Conservation (phyloP, 2,113 vertebrate genomes). For the Atractosteus spatula region DNA sequence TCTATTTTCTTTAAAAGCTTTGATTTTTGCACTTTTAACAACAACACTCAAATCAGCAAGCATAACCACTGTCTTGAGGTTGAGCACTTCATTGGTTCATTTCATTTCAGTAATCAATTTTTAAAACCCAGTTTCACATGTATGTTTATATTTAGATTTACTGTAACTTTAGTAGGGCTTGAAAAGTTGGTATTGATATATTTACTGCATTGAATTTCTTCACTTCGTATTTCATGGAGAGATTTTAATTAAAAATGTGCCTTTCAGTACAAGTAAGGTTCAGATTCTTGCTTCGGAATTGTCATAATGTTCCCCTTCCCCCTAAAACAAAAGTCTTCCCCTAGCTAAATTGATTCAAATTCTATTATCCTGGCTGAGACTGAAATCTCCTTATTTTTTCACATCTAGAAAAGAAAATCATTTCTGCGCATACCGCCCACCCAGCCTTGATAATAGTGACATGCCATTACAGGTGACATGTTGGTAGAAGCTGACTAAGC, state of each 20-base stretch:
- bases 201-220: not conserved
- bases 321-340: not conserved
- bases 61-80: too few relatives aligned
- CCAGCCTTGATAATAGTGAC: not conserved
- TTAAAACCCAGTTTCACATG: too few relatives aligned
- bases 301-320: not conserved
- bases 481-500: not conserved
- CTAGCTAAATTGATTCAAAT: not conserved
- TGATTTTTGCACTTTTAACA: too few relatives aligned
- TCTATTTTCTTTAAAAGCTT: too few relatives aligned
- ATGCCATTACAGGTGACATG: conserved; percentile 1
- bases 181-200: not conserved
- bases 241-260: conserved; percentile 2
- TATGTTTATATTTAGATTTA: too few relatives aligned
- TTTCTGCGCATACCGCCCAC: not conserved
- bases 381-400: too few relatives aligned
- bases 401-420: not conserved
- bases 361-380: too few relatives aligned
- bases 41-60: too few relatives aligned
- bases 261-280: not conserved
- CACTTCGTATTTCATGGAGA: not conserved
- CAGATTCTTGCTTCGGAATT: not conserved
- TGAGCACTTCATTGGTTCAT: too few relatives aligned
- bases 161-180: too few relatives aligned
- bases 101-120: too few relatives aligned